These are phyloP conservation scores for Corvus hawaiiensis DNA, from an alignment of 2,113 vertebrate genomes.

Conservation along the genomic window DNA sequence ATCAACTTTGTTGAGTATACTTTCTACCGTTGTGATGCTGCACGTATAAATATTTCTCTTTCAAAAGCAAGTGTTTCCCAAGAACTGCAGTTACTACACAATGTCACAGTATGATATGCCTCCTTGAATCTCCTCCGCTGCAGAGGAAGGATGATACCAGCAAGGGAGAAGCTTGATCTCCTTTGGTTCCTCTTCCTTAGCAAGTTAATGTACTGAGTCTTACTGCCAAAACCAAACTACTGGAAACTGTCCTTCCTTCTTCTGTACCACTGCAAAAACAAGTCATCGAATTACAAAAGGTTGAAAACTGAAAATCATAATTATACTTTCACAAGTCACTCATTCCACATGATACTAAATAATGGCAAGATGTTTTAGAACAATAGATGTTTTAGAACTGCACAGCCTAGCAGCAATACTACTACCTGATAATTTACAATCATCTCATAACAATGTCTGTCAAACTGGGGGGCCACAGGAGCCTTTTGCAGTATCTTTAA, in stretches of 20 bases:
- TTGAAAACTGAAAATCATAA: not conserved
- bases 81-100: not conserved
- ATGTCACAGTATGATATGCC: rapidly evolving
- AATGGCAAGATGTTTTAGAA: not conserved
- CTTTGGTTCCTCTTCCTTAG: not conserved
- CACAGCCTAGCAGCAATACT: not conserved
- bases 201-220: not conserved
- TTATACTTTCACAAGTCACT: not conserved
- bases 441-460: not conserved
- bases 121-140: not conserved
- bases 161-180: not conserved
- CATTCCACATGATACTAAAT: not conserved
- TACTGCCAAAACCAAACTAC: not conserved
- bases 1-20: not conserved
- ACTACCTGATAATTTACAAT: not conserved
- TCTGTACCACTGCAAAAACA: not conserved
- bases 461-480: not conserved
- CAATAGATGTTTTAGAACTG: not conserved
- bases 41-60: not conserved
- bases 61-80: not conserved
- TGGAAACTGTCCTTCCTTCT: not conserved
- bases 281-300: not conserved
- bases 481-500: not conserved
- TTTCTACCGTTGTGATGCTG: not conserved
- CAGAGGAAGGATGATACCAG: not conserved